Percentiles rank a stretch among this genome's conserved stretches.
Evolutionary conservation across 2,113 vertebrate species (phyloP).

Genomic region (Grallaria varia): DNA sequence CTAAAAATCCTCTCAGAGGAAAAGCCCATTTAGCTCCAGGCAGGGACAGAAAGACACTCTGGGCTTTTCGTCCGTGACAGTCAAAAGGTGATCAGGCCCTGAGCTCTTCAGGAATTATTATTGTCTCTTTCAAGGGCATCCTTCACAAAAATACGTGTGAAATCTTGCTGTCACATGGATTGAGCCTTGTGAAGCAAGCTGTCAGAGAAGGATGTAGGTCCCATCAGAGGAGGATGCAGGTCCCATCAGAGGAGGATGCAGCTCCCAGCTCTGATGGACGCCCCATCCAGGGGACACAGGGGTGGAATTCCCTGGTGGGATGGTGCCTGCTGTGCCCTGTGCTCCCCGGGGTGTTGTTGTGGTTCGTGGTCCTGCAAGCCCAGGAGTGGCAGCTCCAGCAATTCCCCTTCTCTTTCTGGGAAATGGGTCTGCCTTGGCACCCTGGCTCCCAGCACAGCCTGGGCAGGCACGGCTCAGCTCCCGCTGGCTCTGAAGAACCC

Average conservation of each 20-base stretch:
- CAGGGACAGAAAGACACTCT: not conserved
- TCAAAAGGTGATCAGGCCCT: not conserved
- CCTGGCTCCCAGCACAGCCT: not conserved
- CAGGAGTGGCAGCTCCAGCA: not conserved
- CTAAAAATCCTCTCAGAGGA: not conserved
- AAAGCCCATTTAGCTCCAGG: not conserved
- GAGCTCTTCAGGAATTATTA: not conserved
- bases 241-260: not conserved
- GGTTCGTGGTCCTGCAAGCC: fast-evolving
- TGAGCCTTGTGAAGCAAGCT: not conserved
- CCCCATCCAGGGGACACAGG: fast-evolving
- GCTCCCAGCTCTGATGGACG: not conserved
- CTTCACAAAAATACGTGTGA: not conserved
- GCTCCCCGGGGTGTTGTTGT: not conserved
- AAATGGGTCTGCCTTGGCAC: fast-evolving
- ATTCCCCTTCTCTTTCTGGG: not conserved
- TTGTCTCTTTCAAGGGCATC: not conserved
- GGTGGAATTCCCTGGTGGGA: fast-evolving
- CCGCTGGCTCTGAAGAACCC: not conserved
- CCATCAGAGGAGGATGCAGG: not conserved
- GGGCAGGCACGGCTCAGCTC: not conserved
- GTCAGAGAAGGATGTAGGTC: not conserved
- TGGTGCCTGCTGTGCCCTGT: not conserved
- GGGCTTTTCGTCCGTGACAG: not conserved
- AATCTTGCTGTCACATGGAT: not conserved